phyloP scores from a whole-genome alignment of 2,888 invertebrate genomes.

The Ophonus ardosiacus region DNA sequence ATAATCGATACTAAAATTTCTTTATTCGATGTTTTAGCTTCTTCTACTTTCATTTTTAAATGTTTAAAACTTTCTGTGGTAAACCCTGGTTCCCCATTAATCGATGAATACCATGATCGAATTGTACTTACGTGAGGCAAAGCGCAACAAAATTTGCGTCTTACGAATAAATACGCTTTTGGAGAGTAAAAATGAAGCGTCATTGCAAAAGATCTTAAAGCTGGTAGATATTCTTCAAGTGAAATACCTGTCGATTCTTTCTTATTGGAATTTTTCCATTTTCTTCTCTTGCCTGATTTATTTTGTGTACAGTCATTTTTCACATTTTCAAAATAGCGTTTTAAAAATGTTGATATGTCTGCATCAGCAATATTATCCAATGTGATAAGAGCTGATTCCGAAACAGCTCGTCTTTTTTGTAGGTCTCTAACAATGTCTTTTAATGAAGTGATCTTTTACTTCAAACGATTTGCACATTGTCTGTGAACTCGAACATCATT shows the following conservation, averaged over 20 bases:
- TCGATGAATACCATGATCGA: background rate
- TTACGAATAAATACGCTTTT: background rate
- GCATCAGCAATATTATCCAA: background rate
- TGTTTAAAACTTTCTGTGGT: background rate
- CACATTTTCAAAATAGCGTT: no score
- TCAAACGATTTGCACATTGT: background rate
- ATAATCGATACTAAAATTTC: background rate
- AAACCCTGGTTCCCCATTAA: background rate
- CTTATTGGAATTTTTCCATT: background rate
- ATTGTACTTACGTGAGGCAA: background rate
- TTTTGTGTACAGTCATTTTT: background rate
- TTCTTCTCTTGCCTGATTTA: background rate
- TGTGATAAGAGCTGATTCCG: background rate
- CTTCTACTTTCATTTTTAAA: background rate
- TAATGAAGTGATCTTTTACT: background rate
- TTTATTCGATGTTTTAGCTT: background rate
- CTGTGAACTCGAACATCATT: background rate
- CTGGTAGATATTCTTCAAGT: background rate
- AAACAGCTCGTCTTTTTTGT: background rate
- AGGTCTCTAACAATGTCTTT: background rate
- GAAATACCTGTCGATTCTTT: background rate
- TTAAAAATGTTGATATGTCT: no score
- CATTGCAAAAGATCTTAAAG: background rate
- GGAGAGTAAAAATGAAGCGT: background rate
- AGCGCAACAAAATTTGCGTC: background rate